Conservation (phyloP, 2,113 vertebrate genomes). For the Petrocephalus microphthalmus region DNA sequence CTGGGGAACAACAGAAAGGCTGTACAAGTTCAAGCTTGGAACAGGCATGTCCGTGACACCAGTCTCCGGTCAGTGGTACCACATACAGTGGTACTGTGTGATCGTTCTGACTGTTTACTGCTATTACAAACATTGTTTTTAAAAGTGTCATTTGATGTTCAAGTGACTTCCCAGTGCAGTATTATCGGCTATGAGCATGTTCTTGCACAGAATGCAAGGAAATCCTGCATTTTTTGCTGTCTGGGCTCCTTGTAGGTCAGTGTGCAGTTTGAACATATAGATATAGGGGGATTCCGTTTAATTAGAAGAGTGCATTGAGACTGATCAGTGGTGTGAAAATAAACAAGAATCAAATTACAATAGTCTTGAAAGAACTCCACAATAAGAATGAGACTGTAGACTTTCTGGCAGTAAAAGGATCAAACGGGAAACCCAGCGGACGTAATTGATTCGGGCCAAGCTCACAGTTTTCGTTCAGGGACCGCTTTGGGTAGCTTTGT, state of each 20-base stretch:
- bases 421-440: neutral
- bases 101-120: neutral
- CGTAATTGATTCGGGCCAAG: neutral
- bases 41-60: neutral
- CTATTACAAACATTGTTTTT: neutral
- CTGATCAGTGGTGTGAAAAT: constrained; percentile 5
- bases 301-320: constrained; percentile 3
- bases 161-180: neutral
- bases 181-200: neutral
- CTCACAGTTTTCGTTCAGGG: neutral
- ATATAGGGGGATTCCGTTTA: neutral
- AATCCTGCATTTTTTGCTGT: neutral
- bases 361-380: neutral
- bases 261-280: neutral
- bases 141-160: neutral
- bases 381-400: neutral
- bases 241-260: neutral
- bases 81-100: neutral
- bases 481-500: neutral
- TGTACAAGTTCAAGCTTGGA: neutral
- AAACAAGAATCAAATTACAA: constrained; percentile 5
- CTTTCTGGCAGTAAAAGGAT: neutral
- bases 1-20: neutral
- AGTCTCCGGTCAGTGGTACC: neutral
- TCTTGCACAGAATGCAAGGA: neutral